phyloP scores from a whole-genome alignment of 2,888 invertebrate species.

The Nematopogon swammerdamellus region DNA sequence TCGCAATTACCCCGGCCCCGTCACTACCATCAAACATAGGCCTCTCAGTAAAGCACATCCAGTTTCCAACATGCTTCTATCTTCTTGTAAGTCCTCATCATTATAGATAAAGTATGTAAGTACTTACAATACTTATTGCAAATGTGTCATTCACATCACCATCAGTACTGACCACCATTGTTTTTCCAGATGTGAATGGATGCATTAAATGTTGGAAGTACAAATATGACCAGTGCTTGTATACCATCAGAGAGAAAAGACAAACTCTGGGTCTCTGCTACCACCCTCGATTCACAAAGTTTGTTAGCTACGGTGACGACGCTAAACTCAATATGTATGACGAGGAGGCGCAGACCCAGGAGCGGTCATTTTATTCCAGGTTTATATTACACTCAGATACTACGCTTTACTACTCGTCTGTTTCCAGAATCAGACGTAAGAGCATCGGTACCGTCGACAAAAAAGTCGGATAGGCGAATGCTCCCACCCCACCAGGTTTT shows the following conservation, averaged over 20 bases:
- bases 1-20: constrained; percentile 48
- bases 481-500: too few species aligned
- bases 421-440: neutral
- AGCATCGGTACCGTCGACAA: too few species aligned
- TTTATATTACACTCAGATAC: too few species aligned
- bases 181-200: constrained; percentile 63
- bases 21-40: constrained; percentile 60
- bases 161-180: too few species aligned
- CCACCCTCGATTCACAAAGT: constrained; percentile 53
- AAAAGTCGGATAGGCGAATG: too few species aligned
- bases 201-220: constrained; percentile 69
- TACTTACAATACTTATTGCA: too few species aligned
- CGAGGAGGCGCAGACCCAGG: constrained; percentile 63
- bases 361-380: constrained; percentile 60
- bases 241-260: constrained; percentile 62
- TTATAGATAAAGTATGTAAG: too few species aligned
- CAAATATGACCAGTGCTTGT: constrained; percentile 59
- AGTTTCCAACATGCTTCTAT: constrained; percentile 53
- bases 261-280: constrained; percentile 62
- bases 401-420: constrained; percentile 1
- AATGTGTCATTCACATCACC: too few species aligned
- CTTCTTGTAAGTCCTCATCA: constrained; percentile 49
- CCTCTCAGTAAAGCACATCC: constrained; percentile 57
- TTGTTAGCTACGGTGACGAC: constrained; percentile 62
- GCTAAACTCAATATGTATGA: constrained; percentile 63